These are phyloP conservation scores for Eupristina koningsbergeri DNA, from an alignment of 1,140 invertebrate genomes.

Conservation along the genomic window DNA sequence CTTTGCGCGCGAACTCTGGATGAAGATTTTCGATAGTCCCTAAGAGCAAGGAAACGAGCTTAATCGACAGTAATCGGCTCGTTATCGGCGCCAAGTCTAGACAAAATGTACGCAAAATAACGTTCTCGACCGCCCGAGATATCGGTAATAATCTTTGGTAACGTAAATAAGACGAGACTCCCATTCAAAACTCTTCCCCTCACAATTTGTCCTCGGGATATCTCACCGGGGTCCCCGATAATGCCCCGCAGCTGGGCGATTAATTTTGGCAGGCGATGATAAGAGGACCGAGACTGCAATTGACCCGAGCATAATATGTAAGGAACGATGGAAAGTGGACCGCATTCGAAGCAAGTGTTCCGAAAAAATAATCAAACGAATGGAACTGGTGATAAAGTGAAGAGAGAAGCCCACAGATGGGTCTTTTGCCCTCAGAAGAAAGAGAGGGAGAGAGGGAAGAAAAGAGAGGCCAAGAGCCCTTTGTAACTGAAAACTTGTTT, in stretches of 20 bases:
- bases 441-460: no score
- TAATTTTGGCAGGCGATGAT: conserved; percentile 35
- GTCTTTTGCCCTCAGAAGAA: neutral
- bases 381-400: conserved; percentile 10
- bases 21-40: neutral
- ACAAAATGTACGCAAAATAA: neutral
- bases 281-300: neutral
- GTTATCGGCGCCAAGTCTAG: neutral
- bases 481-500: neutral
- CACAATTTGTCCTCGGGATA: neutral
- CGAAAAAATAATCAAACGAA: conserved; percentile 10
- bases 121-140: neutral
- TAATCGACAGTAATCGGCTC: neutral
- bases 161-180: neutral
- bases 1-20: neutral
- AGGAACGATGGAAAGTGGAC: neutral
- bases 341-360: neutral
- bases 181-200: neutral
- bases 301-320: neutral
- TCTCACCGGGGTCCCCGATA: neutral
- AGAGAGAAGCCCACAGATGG: neutral
- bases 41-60: neutral
- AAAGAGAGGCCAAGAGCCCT: neutral
- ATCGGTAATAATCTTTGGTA: neutral
- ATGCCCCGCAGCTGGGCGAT: conserved; percentile 4